Percentiles rank a stretch among this genome's conserved stretches.
Conservation (phyloP, 1,140 invertebrate species). For the Apis dorsata region DNA sequence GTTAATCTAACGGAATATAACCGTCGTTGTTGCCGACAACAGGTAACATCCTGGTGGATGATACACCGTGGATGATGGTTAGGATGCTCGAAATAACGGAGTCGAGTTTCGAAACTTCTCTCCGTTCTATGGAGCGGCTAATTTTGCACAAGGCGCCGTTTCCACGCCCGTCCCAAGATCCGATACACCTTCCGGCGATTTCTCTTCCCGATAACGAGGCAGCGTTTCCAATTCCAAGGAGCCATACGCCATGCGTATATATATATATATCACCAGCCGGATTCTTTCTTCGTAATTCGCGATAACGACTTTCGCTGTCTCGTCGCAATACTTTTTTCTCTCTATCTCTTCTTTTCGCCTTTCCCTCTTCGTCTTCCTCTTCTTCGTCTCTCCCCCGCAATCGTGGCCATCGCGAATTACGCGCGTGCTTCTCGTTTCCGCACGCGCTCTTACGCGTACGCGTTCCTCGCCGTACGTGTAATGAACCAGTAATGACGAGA, state of each 20-base stretch:
- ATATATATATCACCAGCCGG: too few relatives aligned
- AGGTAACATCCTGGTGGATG: conserved; percentile 50
- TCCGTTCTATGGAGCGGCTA: conserved; percentile 48
- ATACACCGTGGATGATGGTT: conserved; percentile 36
- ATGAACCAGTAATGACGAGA: not conserved
- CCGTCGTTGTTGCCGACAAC: conserved; percentile 39
- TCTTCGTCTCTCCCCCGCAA: not conserved
- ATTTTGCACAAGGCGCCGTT: conserved; percentile 52
- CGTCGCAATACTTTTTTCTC: not conserved
- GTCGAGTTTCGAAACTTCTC: conserved; percentile 58
- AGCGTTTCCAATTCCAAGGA: conserved; percentile 51
- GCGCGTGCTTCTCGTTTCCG: not conserved
- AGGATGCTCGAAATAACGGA: conserved; percentile 37
- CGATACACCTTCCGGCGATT: conserved; percentile 38
- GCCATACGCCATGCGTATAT: not conserved
- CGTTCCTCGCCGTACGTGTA: not conserved
- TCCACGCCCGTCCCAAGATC: conserved; percentile 21
- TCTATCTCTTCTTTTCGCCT: too few relatives aligned
- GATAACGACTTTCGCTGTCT: not conserved
- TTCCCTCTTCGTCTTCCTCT: conserved; percentile 7
- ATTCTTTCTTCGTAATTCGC: too few relatives aligned
- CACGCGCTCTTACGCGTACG: not conserved
- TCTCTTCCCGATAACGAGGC: conserved; percentile 52
- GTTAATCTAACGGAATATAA: conserved; percentile 23
- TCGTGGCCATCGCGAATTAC: not conserved